Evolutionary conservation across 2,797 vertebrate species (phyloP).

Genomic region (Chrosomus eos): DNA sequence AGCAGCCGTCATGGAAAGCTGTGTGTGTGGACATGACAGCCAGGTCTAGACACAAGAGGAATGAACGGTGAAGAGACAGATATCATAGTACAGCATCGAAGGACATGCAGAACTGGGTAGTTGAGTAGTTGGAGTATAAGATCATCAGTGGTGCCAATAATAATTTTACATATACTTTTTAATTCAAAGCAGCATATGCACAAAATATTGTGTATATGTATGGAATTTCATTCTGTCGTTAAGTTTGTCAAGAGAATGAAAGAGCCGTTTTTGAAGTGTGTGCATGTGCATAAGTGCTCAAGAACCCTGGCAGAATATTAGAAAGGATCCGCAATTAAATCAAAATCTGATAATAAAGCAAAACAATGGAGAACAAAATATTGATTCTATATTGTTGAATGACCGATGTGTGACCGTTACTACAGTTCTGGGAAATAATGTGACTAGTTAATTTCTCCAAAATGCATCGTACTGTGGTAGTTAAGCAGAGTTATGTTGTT

Average conservation of each 20-base stretch:
- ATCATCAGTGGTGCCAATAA: background rate
- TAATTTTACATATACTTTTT: background rate
- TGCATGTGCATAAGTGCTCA: background rate
- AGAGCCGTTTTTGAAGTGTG: background rate
- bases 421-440: background rate
- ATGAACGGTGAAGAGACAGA: background rate
- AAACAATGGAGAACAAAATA: background rate
- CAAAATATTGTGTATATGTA: too few species aligned
- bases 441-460: background rate
- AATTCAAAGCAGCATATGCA: background rate
- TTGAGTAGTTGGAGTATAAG: background rate
- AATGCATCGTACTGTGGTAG: background rate
- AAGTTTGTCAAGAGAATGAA: background rate
- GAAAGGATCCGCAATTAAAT: background rate
- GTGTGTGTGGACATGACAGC: constrained; percentile 54
- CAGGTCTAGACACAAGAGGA: constrained; percentile 36
- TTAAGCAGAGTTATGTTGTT: background rate
- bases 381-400: background rate
- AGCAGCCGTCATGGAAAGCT: constrained; percentile 58
- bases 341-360: background rate
- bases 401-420: background rate
- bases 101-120: background rate
- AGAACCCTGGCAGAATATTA: background rate
- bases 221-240: background rate
- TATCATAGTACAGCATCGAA: background rate